Base-by-base conservation (phyloP, 1,140 invertebrate species). In the Calliphora vicina region DNA sequence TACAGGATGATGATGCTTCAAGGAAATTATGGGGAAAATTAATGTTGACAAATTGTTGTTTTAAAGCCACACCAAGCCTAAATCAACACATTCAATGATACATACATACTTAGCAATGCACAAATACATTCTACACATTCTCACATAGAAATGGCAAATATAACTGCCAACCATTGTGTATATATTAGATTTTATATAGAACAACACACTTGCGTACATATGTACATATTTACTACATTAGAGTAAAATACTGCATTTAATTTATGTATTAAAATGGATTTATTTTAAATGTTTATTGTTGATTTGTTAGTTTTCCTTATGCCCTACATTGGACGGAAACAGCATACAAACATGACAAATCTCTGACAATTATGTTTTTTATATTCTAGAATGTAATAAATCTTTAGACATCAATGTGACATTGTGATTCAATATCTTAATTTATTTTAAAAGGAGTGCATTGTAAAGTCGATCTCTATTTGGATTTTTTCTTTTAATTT, bases 31-130 rank as follows among this genome's bases (percentile, higher is more conserved):
- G 83, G 80, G 45, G 83, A 23, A 84, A 85, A 84, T 86, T 82
- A 83, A 85, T 82, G 81, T 85, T 84, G 76, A 83, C 82, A 85
- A 86, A 83, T 86, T 85, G 84, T 85, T 85, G 61, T 67, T 67
- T 67, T 82, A 73, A 82, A 50, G 26, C 45, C 27, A 67, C 81
- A 20, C 23, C 78, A 45, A 45, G 42, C 42, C 25, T 57, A 42
- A 15, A 20, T 26, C 78, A 80, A 67, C 23, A 43, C 15, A 67
- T 67, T 29, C 29, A 3, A 23, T 23, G n/a, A n/a, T n/a, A n/a
- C n/a, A n/a, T n/a, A n/a, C n/a, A n/a, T n/a, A n/a, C n/a, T n/a
- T 67, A 23, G 20, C 6, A 67, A 67, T 20, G 0, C 10, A 61
- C 50, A 67, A 10, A 6, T 57, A 15, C 25, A 67, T 23, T 23